Conservation (phyloP, 2,113 vertebrate species). For the Dipodomys stephensi region DNA sequence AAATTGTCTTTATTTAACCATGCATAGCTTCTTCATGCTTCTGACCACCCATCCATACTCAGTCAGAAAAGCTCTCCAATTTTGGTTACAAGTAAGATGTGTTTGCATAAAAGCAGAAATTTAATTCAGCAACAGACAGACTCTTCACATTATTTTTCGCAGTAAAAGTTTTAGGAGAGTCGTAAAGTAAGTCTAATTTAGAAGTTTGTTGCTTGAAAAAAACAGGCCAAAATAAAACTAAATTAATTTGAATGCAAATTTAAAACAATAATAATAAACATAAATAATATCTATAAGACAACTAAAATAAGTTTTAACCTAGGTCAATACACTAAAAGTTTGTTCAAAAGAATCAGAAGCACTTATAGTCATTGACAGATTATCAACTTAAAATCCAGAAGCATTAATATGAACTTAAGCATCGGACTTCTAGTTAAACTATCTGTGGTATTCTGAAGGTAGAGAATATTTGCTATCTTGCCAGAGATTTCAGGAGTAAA, state of each 20-base stretch:
- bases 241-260: slow-evolving; percentile 39
- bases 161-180: slow-evolving; percentile 58
- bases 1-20: slow-evolving; percentile 69
- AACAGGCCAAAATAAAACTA: slow-evolving; percentile 55
- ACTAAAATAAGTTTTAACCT: slow-evolving; percentile 46
- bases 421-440: slow-evolving; percentile 40
- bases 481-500: not conserved
- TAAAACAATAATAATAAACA: slow-evolving; percentile 5
- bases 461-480: slow-evolving; percentile 10
- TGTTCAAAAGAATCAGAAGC: slow-evolving; percentile 38
- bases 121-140: slow-evolving; percentile 54
- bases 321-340: slow-evolving; percentile 26
- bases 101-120: slow-evolving; percentile 52
- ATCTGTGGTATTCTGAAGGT: not conserved
- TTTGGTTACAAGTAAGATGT: slow-evolving; percentile 64
- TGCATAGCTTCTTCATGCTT: slow-evolving; percentile 48
- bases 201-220: slow-evolving; percentile 40
- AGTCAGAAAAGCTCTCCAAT: slow-evolving; percentile 62
- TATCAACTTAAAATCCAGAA: slow-evolving; percentile 50
- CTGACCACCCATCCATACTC: slow-evolving; percentile 36
- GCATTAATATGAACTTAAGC: not conserved
- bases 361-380: not conserved
- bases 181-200: slow-evolving; percentile 47
- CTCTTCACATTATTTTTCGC: slow-evolving; percentile 57
- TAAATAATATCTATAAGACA: slow-evolving; percentile 48